Evolutionary conservation across 2,113 vertebrate genomes (phyloP).

Genomic region (Microtus oregoni): DNA sequence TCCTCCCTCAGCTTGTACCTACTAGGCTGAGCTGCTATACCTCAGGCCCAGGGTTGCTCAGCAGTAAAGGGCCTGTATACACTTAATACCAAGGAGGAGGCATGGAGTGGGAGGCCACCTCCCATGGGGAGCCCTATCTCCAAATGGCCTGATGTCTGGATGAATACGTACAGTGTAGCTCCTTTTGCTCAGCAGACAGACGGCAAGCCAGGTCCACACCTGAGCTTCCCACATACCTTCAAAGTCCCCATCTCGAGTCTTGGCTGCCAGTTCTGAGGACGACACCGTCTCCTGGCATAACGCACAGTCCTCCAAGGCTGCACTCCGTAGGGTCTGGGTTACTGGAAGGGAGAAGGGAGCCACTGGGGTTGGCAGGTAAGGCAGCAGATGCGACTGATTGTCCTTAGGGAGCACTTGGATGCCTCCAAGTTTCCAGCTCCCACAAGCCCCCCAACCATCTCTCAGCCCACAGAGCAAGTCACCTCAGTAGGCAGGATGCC

Average conservation of each 20-base stretch:
- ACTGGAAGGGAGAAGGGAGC: conserved; percentile 77
- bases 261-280: conserved; percentile 95
- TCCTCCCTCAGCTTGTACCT: neutral
- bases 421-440: neutral
- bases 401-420: too few species aligned
- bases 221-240: conserved; percentile 89
- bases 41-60: neutral
- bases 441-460: neutral
- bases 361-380: rapidly evolving
- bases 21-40: neutral
- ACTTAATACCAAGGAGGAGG: too few species aligned
- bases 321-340: conserved; percentile 91
- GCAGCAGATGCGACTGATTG: rapidly evolving
- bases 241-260: conserved; percentile 94
- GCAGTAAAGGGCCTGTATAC: neutral
- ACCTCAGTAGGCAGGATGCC: neutral
- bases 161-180: rapidly evolving
- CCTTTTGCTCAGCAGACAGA: neutral
- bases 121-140: too few species aligned
- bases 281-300: conserved; percentile 97
- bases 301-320: conserved; percentile 94
- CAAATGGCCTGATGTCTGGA: neutral
- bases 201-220: neutral
- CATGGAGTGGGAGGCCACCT: too few species aligned
- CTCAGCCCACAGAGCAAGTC: neutral